A percentile compares a stretch with the other conserved stretches of the same genome.
These are phyloP conservation scores for Anguilla japonica DNA, from an alignment of 2,113 vertebrate species.

Conservation along the genomic window DNA sequence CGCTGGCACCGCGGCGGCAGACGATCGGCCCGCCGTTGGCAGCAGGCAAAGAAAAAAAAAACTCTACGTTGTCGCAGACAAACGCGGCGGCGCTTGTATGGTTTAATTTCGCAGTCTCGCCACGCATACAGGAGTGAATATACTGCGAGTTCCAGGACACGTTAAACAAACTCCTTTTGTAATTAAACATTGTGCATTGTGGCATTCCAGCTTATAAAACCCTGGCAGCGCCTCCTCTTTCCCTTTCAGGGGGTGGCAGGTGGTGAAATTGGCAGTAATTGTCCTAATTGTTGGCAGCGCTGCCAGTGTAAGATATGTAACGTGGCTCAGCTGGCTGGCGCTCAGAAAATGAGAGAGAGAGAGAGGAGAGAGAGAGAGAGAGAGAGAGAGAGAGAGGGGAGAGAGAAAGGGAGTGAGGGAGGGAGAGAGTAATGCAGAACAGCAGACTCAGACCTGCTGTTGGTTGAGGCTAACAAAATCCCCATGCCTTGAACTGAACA, in stretches of 20 bases:
- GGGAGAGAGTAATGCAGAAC: not conserved
- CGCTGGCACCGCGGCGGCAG: not conserved
- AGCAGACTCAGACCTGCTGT: not conserved
- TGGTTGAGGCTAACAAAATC: constrained; percentile 1
- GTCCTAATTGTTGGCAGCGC: constrained; percentile 48
- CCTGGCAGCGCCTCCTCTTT: constrained; percentile 34
- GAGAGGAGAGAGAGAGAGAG: constrained; percentile 8
- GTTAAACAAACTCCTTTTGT: constrained; percentile 49
- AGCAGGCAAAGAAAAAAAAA: not conserved
- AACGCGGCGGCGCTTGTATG: not conserved
- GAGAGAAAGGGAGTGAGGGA: not conserved
- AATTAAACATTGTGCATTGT: constrained; percentile 50
- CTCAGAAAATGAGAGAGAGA: constrained; percentile 16
- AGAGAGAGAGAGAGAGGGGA: not conserved
- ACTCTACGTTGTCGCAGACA: not conserved
- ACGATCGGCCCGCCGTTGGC: not conserved
- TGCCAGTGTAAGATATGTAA: constrained; percentile 41
- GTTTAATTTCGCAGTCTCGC: not conserved
- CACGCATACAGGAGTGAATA: not conserved
- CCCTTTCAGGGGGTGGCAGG: constrained; percentile 33
- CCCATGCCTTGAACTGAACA: not conserved
- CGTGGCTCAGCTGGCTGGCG: constrained; percentile 29
- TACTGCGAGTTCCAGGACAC: not conserved
- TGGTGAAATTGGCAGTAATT: constrained; percentile 51
- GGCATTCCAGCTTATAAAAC: constrained; percentile 48